Conservation (phyloP, 2,113 vertebrate species). For the Poecile atricapillus region DNA sequence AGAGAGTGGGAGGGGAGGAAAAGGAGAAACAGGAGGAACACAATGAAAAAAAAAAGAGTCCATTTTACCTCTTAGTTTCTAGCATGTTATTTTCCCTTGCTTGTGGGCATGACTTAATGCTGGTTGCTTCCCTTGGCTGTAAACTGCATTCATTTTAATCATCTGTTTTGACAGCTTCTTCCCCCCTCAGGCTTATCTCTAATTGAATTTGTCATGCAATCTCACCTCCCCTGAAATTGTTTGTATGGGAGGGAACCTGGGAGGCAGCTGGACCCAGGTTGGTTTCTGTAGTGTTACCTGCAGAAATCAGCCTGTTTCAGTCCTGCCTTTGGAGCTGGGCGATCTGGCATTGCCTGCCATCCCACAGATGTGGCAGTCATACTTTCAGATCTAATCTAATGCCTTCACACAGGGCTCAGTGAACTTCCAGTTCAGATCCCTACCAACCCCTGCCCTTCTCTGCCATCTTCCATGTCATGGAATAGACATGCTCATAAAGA, state of each 20-base stretch:
- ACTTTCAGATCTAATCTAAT: neutral
- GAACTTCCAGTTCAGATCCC: neutral
- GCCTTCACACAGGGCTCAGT: neutral
- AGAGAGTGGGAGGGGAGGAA: neutral
- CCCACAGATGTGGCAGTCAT: neutral
- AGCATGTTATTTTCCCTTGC: slow-evolving; percentile 22
- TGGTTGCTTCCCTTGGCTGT: slow-evolving; percentile 35
- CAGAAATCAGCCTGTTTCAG: neutral
- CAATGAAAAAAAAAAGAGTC: slow-evolving; percentile 6
- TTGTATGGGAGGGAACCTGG: neutral
- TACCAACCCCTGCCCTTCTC: neutral
- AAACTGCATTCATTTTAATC: slow-evolving; percentile 26
- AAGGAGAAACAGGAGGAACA: slow-evolving; percentile 7
- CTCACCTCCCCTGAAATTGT: slow-evolving; percentile 17
- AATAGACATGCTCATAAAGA: neutral
- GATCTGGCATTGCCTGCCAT: neutral
- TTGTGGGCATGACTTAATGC: slow-evolving; percentile 56
- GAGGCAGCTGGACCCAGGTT: neutral
- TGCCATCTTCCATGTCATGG: neutral
- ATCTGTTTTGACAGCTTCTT: slow-evolving; percentile 46
- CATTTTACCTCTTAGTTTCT: slow-evolving; percentile 1
- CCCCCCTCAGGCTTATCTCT: slow-evolving; percentile 22
- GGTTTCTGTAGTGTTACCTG: neutral
- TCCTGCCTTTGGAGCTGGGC: neutral
- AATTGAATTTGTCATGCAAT: slow-evolving; percentile 49